Evolutionary conservation across 2,113 vertebrate genomes (phyloP), one percentile per base, ranked within the genome.

Genomic region (Dasyornis broadbenti): DNA sequence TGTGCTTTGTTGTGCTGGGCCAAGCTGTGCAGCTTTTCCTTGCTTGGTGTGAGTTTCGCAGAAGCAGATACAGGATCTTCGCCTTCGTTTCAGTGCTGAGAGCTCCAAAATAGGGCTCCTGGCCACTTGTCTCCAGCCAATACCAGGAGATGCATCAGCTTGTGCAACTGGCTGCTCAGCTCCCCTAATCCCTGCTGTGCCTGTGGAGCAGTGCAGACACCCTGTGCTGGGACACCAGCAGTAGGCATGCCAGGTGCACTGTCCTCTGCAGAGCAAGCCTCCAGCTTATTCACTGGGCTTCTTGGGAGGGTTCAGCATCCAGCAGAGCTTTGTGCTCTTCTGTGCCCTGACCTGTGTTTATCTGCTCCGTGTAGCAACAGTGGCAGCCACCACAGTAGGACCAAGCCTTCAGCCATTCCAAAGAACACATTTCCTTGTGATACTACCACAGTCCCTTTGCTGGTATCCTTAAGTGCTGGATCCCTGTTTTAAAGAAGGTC

Each of bases 251-350:
- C 2, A 5, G 35, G 53, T 44, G 49, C 63, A 76, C 7, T 37
- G 33, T 27, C 54, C 64, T 79, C 75, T 16, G 3, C 79, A 88
- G 50, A 45, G n/a, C 45, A 77, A 76, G 50, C 53, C 59, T 16
- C 2, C 0, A 0, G 28, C 20, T 22, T 10, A 4, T 44, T 75
- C 45, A 44, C 40, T 28, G 4, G 2, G 31, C 50, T 66, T 39
- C 75, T 59, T 73, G 71, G 54, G 54, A 50, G 42, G n/a, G 28
- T 39, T 92, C 65, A 65, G 10, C n/a, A 57, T 26, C n/a, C 5
- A 2, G 13, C 2, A 5, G 69, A 18, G 45, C 42, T 39, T 35
- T 47, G 19, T 65, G n/a, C 40, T 73, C 30, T 90, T 19, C 40
- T 82, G 13, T 0, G 2, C 17, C 39, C 56, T 39, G 20, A 10